These are phyloP conservation scores for Entosphenus tridentatus DNA, from an alignment of 2,113 vertebrate species.

Conservation along the genomic window DNA sequence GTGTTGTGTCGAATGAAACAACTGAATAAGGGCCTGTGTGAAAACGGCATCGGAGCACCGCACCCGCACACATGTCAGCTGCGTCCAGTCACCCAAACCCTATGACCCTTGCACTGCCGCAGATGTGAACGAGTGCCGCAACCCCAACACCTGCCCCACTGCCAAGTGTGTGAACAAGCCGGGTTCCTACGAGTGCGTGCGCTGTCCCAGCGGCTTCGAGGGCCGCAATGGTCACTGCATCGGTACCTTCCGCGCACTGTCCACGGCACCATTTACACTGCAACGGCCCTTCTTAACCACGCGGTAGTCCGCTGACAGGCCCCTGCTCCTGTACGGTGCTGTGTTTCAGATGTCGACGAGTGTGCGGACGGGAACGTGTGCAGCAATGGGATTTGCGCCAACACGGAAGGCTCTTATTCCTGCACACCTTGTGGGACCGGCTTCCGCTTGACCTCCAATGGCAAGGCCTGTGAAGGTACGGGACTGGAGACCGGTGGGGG, in stretches of 20 bases:
- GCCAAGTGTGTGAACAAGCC: conserved; percentile 51
- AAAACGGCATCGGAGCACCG: no score
- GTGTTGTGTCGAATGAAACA: no score
- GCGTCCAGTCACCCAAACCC: not conserved
- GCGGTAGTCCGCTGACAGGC: not conserved
- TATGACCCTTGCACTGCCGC: conserved; percentile 9
- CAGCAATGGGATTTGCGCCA: conserved; percentile 36
- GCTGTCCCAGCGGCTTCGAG: conserved; percentile 48
- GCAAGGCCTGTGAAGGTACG: conserved; percentile 45
- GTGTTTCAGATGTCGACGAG: conserved; percentile 43
- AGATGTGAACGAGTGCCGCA: conserved; percentile 66
- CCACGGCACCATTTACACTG: not conserved
- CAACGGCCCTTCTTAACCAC: not conserved
- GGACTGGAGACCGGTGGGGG: no score
- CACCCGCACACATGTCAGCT: no score
- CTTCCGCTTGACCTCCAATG: conserved; percentile 34
- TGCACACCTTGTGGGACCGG: conserved; percentile 37
- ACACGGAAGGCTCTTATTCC: conserved; percentile 45
- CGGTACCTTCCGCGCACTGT: conserved; percentile 26
- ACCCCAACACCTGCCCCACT: conserved; percentile 35
- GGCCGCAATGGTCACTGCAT: conserved; percentile 51
- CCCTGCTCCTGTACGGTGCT: not conserved
- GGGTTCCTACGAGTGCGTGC: conserved; percentile 51
- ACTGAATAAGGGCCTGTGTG: no score
- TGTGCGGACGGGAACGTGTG: conserved; percentile 30